Base-by-base conservation (phyloP, 2,888 invertebrate species). In the Andrena flavipes region DNA sequence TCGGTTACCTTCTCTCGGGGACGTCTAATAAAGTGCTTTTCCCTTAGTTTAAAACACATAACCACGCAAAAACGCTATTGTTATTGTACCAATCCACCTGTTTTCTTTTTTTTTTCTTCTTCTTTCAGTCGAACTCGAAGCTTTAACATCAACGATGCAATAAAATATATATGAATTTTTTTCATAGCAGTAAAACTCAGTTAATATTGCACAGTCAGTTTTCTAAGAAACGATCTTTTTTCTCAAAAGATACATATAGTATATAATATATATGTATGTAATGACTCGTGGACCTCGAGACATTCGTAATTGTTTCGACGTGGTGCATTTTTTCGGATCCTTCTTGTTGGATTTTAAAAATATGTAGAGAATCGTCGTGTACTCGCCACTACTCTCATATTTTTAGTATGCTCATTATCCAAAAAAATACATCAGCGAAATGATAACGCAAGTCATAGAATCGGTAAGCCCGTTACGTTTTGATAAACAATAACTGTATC, bases 391-490 rank as follows among this genome's bases (percentile, higher is more conserved):
- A 62, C 29, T 48, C 20, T 48, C 30, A 26, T 30, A 6, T 16
- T 59, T 35, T 35, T 10, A 20, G 70, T 49, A 13, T 16, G 35
- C 68, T 64, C 67, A 62, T 80, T 67, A 42, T 54, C n/a, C 63
- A 49, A 71, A 65, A 62, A 67, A 67, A 59, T 13, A 72, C 54
- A 59, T 71, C 23, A 77, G 81, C 74, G 70, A 29, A 87, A 80
- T 54, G 49, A 75, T 54, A 85, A 82, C 65, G 59, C 33, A 85
- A 84, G 81, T 87, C 77, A 72, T 74, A 76, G 67, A 77, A 80
- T 87, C 75, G 87, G 84, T 90, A 91, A 91, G 91, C 88, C 91
- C 78, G 85, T 91, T 90, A 82, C 65, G 68, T 80, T 80, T 80
- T 60, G 48, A 80, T 77, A 85, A 87, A 83, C 82, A 74, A 82